A percentile compares a stretch with the other conserved stretches of the same genome.
These are phyloP conservation scores for Astropecten irregularis DNA, from an alignment of 53 echinoderm and acorn worm genomes.

Conservation along the genomic window DNA sequence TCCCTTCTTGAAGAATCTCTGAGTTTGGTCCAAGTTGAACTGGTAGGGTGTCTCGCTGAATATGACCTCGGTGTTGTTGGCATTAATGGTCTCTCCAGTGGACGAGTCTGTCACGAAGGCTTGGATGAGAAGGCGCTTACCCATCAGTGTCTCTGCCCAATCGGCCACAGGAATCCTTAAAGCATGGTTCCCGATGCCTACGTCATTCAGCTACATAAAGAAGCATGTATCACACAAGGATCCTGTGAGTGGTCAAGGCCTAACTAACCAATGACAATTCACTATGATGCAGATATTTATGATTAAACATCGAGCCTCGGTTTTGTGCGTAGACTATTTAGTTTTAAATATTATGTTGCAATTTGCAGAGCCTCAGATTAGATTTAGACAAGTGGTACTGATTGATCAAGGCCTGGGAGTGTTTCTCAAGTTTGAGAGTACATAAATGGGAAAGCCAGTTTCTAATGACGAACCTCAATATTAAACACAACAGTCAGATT, in stretches of 20 bases:
- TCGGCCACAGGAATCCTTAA: conserved; percentile 26
- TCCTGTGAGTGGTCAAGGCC: neutral
- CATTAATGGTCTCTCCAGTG: conserved; percentile 61
- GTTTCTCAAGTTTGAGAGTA: no score
- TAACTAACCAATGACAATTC: neutral
- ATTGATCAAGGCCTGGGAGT: no score
- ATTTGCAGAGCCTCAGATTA: no score
- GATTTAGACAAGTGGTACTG: no score
- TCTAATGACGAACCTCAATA: no score
- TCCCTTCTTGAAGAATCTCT: conserved; percentile 76
- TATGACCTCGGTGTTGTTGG: conserved; percentile 59
- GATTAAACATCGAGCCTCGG: no score
- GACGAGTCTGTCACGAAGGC: conserved; percentile 73
- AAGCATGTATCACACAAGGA: neutral
- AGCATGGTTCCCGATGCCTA: conserved; percentile 17
- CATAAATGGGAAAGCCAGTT: no score
- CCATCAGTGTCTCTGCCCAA: conserved; percentile 71
- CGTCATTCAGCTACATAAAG: conserved; percentile 15
- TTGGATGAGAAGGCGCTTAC: conserved; percentile 69
- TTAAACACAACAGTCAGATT: no score
- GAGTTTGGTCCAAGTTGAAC: conserved; percentile 67
- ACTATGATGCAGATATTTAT: no score
- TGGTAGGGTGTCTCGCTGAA: conserved; percentile 77
- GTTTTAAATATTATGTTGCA: no score
- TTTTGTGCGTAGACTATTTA: no score